These are phyloP conservation scores for Drosophila siamana DNA, from an alignment of 2,888 invertebrate genomes.

Conservation along the genomic window DNA sequence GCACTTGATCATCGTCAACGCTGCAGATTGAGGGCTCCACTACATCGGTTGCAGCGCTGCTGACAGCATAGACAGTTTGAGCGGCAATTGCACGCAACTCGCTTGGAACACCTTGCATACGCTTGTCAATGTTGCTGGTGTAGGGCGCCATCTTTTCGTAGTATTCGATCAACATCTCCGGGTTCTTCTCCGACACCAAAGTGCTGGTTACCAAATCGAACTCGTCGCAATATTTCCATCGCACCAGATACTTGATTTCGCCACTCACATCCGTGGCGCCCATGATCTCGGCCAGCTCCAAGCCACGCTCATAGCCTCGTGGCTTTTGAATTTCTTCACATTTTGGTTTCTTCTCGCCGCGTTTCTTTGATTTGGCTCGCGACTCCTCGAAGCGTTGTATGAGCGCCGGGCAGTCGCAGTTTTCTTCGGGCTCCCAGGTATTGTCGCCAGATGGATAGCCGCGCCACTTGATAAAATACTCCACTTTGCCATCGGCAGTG, in stretches of 20 bases:
- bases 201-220: constrained; percentile 88
- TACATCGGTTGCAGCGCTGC: constrained; percentile 21
- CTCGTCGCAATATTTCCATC: constrained; percentile 91
- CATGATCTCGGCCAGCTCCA: constrained; percentile 94
- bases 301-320: constrained; percentile 91
- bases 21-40: constrained; percentile 34
- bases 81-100: constrained; percentile 72
- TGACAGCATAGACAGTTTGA: constrained; percentile 44
- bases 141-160: constrained; percentile 87
- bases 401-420: constrained; percentile 95
- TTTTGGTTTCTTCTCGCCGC: constrained; percentile 85
- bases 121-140: constrained; percentile 80
- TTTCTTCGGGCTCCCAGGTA: constrained; percentile 98
- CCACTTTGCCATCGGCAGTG: constrained; percentile 89
- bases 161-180: constrained; percentile 88
- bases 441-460: constrained; percentile 94
- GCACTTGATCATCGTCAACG: constrained; percentile 38
- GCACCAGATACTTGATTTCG: constrained; percentile 94
- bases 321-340: constrained; percentile 88
- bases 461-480: constrained; percentile 91
- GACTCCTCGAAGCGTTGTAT: constrained; percentile 94
- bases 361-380: constrained; percentile 86
- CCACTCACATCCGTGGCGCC: constrained; percentile 96
- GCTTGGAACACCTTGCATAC: constrained; percentile 80
- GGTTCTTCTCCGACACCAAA: constrained; percentile 88